Conservation (phyloP, 2,797 vertebrate species). For the Anomalospiza imberbis region DNA sequence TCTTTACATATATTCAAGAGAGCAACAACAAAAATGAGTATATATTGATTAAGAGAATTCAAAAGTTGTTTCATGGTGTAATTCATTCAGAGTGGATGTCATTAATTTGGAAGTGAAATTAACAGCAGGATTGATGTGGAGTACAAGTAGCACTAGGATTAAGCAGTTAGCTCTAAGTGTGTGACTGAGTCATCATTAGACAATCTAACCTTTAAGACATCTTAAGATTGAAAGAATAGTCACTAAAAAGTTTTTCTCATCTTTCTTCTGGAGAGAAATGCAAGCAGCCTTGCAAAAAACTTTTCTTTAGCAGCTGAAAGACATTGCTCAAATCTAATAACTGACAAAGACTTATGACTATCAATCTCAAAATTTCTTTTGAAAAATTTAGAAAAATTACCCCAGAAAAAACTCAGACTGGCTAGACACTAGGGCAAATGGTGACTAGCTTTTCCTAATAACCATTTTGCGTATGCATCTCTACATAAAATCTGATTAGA, state of each 20-base stretch:
- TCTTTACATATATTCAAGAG: not conserved
- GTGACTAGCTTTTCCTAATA: not conserved
- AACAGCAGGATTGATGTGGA: not conserved
- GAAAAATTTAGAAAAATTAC: not conserved
- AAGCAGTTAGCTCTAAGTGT: not conserved
- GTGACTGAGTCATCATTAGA: not conserved
- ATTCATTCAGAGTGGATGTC: not conserved
- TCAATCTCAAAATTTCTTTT: not conserved
- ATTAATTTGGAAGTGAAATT: not conserved
- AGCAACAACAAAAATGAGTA: not conserved
- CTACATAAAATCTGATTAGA: not conserved
- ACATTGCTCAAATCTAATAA: not conserved
- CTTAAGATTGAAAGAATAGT: not conserved
- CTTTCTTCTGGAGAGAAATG: not conserved
- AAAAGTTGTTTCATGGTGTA: not conserved
- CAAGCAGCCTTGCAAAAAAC: not conserved
- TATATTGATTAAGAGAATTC: not conserved
- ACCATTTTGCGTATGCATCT: not conserved
- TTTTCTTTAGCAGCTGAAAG: not conserved
- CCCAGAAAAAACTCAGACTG: not conserved
- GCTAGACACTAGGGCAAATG: not conserved
- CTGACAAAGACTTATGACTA: not conserved
- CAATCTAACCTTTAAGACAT: not conserved
- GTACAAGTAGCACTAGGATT: not conserved
- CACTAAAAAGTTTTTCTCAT: not conserved